Evolutionary conservation across 2,888 invertebrate genomes (phyloP).

Genomic region (Macrophya alboannulata): DNA sequence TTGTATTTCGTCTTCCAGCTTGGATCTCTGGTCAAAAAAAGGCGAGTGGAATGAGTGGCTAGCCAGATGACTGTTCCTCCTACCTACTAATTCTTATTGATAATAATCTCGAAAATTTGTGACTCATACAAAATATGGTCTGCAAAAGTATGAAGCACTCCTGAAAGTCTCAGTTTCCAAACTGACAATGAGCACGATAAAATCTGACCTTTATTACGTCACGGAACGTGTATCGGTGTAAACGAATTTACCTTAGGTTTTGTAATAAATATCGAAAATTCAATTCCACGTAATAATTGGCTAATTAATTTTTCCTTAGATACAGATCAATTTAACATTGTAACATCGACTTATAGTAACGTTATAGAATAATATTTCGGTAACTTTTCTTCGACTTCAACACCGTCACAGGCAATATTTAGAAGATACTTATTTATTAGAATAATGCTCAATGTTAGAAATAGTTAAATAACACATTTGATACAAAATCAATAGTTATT

Average conservation of each 20-base stretch:
- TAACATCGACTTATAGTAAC: neutral
- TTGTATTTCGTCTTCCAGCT: conserved; percentile 80
- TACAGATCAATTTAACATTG: conserved; percentile 2
- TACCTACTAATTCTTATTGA: neutral
- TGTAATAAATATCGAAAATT: conserved; percentile 22
- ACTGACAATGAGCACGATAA: neutral
- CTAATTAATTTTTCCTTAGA: neutral
- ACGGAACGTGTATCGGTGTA: conserved; percentile 3
- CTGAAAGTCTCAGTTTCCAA: neutral
- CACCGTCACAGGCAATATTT: neutral
- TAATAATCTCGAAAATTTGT: conserved; percentile 1
- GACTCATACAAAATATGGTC: neutral
- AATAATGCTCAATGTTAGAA: conserved; percentile 27
- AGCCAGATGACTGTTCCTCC: neutral
- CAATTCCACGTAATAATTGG: neutral
- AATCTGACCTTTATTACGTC: neutral
- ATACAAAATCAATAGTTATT: neutral
- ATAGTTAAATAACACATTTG: conserved; percentile 24
- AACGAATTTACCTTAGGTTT: conserved; percentile 39
- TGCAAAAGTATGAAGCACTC: neutral
- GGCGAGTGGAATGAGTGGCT: conserved; percentile 86
- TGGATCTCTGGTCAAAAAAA: conserved; percentile 91
- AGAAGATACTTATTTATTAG: neutral
- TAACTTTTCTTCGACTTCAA: neutral
- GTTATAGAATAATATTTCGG: neutral